Evolutionary conservation across 2,888 invertebrate genomes (phyloP).

Genomic region (Anorthoa munda): DNA sequence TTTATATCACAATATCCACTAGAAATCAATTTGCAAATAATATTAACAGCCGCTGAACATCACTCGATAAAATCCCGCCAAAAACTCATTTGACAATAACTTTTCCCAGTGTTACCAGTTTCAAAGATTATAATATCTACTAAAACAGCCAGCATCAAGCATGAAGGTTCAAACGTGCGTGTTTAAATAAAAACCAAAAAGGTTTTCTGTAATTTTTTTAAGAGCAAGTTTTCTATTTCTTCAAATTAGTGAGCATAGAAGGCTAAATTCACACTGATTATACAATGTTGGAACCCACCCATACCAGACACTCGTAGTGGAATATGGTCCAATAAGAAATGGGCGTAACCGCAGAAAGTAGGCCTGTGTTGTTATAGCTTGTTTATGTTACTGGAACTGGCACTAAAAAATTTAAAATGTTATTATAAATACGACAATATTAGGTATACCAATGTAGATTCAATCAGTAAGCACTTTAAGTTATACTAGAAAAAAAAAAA

Average conservation of each 20-base stretch:
- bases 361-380: not conserved
- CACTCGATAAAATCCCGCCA: too few relatives aligned
- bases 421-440: too few relatives aligned
- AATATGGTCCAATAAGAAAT: too few relatives aligned
- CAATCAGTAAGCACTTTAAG: not conserved
- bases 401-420: too few relatives aligned
- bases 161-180: not conserved
- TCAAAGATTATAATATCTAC: not conserved
- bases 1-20: too few relatives aligned
- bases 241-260: too few relatives aligned
- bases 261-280: not conserved
- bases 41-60: too few relatives aligned
- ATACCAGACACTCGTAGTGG: not conserved
- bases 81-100: not conserved
- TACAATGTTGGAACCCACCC: not conserved
- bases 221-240: not conserved
- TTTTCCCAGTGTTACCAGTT: constrained; percentile 16
- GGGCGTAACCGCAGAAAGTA: not conserved
- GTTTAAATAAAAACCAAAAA: not conserved
- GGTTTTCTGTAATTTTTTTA: not conserved
- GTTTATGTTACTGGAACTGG: too few relatives aligned
- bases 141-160: not conserved
- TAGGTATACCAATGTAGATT: too few relatives aligned
- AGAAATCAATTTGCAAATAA: too few relatives aligned
- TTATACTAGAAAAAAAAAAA: not conserved